Base-by-base conservation (phyloP, 2,113 vertebrate genomes). In the Nerophis lumbriciformis region DNA sequence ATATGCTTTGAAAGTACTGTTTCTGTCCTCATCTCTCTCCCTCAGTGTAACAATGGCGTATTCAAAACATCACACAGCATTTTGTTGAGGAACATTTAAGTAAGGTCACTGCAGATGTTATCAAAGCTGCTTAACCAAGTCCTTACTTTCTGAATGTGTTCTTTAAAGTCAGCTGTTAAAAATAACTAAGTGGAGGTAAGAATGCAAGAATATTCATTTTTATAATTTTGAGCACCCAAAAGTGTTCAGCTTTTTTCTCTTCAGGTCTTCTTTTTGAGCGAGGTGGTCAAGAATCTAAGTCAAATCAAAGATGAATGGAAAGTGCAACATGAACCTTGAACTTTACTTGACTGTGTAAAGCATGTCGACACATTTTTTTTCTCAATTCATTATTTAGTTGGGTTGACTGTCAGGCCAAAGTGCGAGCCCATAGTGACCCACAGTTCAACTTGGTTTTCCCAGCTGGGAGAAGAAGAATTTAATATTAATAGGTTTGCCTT, bases 301-400 rank as follows among this genome's bases (percentile, higher is more conserved):
- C 1, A 62, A 36, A 49, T n/a, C 16, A 61, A 63, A 71, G 65
- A 69, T 39, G 50, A 63, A 19, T 82, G 71, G 66, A 78, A 68
- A 62, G 14, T 39, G 55, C 54, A 71, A 65, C 6, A 4, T 81
- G 67, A 76, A 65, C 68, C 44, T 21, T 74, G 71, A 75, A 76
- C 77, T 61, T 44, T 59, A 14, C 51, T 8, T 19, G 63, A 66
- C 57, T 73, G 55, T 68, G 13, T 28, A 68, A 59, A 70, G 48
- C 19, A 6, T 54, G 66, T 72, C 13, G 60, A 61, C 61, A 65
- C 48, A 56, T 60, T 68, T 71, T 42, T 65, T 37, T 55, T 77
- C n/a, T 19, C 6, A 39, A 42, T 68, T 14, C 78, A 75, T 77
- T 73, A 84, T 84, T 83, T 58, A 83, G 55, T 64, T 53, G 64